These are phyloP conservation scores for Philopedon plagiatum DNA, from an alignment of 2,888 invertebrate species.

Conservation along the genomic window DNA sequence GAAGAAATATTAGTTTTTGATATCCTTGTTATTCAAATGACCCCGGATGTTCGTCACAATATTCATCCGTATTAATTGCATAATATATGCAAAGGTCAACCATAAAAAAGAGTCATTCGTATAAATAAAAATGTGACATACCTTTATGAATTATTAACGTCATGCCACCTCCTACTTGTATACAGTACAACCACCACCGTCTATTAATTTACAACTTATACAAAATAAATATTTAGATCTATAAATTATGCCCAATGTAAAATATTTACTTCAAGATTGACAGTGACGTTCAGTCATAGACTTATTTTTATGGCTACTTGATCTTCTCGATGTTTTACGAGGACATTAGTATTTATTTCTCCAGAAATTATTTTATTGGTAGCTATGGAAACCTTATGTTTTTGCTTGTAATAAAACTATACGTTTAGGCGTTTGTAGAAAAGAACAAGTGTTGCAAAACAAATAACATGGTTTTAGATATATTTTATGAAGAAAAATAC, in stretches of 20 bases:
- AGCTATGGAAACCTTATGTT: too few species aligned
- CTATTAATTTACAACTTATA: constrained; percentile 5
- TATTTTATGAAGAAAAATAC: too few species aligned
- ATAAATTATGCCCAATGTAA: constrained; percentile 15
- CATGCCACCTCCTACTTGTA: not conserved
- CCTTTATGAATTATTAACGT: not conserved
- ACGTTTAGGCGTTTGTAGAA: too few species aligned
- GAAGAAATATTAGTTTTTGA: too few species aligned
- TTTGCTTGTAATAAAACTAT: too few species aligned
- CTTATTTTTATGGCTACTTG: constrained; percentile 19
- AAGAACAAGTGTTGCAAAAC: too few species aligned
- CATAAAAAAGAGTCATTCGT: not conserved
- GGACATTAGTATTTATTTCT: not conserved
- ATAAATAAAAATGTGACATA: constrained; percentile 1
- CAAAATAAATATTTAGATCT: constrained; percentile 11
- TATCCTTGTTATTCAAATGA: not conserved
- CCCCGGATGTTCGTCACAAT: not conserved
- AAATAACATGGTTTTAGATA: too few species aligned
- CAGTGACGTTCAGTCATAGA: constrained; percentile 23
- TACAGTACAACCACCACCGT: not conserved
- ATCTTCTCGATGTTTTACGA: constrained; percentile 7
- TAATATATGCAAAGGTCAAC: not conserved
- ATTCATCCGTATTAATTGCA: not conserved
- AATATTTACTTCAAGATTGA: constrained; percentile 14
- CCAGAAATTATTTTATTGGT: not conserved